Evolutionary conservation across 1,140 invertebrate species (phyloP).

Genomic region (Rhagoletis pomonella): DNA sequence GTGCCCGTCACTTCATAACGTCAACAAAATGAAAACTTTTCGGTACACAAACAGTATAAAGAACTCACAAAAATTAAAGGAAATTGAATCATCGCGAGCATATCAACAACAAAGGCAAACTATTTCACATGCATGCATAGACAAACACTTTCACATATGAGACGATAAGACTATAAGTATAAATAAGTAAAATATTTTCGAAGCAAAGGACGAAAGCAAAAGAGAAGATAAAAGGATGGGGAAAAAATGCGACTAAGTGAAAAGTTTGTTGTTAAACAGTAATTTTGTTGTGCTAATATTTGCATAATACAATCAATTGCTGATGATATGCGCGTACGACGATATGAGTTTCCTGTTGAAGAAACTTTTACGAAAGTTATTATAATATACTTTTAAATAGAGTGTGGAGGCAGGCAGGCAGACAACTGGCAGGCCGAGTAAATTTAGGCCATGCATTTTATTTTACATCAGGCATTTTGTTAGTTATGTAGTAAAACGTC

Average conservation of each 20-base stretch:
- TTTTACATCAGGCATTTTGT: too few relatives aligned
- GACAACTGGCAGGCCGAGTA: too few relatives aligned
- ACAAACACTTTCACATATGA: neutral
- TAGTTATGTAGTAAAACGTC: too few relatives aligned
- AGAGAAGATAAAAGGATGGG: too few relatives aligned
- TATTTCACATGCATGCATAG: too few relatives aligned
- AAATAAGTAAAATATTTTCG: neutral
- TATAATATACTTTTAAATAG: neutral
- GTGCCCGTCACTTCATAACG: neutral
- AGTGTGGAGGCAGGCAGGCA: too few relatives aligned
- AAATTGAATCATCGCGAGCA: conserved; percentile 10
- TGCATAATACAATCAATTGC: conserved; percentile 14
- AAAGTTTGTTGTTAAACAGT: conserved; percentile 16
- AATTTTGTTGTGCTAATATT: neutral
- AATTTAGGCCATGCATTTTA: too few relatives aligned
- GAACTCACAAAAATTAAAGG: conserved; percentile 9
- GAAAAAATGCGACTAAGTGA: neutral
- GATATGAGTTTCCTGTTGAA: conserved; percentile 7
- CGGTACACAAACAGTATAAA: conserved; percentile 19
- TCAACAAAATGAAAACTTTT: conserved; percentile 35
- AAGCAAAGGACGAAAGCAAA: neutral
- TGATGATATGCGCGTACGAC: neutral
- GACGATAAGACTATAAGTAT: too few relatives aligned
- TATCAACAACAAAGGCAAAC: conserved; percentile 13
- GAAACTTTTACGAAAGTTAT: neutral